Conservation (phyloP, 2,797 vertebrate genomes). For the Eospalax fontanierii region DNA sequence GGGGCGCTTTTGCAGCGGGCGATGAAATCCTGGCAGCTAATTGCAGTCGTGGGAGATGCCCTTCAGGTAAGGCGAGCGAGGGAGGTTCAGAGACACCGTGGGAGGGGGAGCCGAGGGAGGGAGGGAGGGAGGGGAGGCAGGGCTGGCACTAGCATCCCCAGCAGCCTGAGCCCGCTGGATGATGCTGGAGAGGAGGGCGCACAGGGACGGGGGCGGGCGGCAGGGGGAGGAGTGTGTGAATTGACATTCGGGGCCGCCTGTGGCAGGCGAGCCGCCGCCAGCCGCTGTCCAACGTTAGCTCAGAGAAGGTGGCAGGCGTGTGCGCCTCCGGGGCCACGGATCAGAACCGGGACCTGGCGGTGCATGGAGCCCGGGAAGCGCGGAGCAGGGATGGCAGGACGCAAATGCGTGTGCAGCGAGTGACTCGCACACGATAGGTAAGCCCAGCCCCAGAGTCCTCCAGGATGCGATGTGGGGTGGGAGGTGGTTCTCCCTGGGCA, state of each 20-base stretch:
- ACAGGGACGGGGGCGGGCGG: conserved; percentile 72
- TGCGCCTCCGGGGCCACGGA: conserved; percentile 76
- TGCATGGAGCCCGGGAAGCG: conserved; percentile 2
- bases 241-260: conserved; percentile 86
- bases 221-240: conserved; percentile 84
- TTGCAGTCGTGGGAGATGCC: conserved; percentile 92
- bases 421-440: conserved; percentile 41
- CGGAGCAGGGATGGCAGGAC: conserved; percentile 24
- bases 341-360: conserved; percentile 71
- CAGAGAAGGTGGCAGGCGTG: conserved; percentile 87
- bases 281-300: conserved; percentile 71
- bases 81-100: conserved; percentile 63
- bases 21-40: conserved; percentile 93
- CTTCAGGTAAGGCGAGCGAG: conserved; percentile 91
- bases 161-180: conserved; percentile 70
- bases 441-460: background rate
- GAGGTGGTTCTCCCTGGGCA: background rate
- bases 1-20: conserved; percentile 88
- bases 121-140: background rate
- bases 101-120: conserved; percentile 44
- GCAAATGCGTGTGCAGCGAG: conserved; percentile 44
- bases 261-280: conserved; percentile 79
- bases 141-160: background rate
- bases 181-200: conserved; percentile 61
- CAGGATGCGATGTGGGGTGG: background rate